A percentile compares a stretch with the other conserved stretches of the same genome.
These are phyloP conservation scores for Smittia sp. DNA, from an alignment of 2,888 invertebrate genomes.

Conservation along the genomic window DNA sequence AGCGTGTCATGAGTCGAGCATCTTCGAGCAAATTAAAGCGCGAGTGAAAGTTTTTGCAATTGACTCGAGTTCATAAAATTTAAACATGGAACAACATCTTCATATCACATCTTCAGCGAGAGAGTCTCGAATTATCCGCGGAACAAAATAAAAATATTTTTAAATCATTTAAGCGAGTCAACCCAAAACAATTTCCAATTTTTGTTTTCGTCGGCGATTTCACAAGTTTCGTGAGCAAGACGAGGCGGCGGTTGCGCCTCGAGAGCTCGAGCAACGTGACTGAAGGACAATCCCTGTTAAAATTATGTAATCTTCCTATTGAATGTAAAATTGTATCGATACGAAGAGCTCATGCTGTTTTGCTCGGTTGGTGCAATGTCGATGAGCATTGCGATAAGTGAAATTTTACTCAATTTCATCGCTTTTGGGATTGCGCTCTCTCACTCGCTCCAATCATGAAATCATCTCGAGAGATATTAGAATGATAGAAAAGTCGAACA, in stretches of 20 bases:
- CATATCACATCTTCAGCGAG: conserved; percentile 1
- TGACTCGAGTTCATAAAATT: conserved; percentile 31
- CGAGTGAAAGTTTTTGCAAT: conserved; percentile 37
- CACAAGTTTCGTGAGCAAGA: neutral
- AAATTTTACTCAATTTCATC: conserved; percentile 12
- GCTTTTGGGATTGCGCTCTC: neutral
- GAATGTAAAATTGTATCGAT: conserved; percentile 31
- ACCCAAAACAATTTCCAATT: neutral
- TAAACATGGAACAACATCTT: conserved; percentile 27
- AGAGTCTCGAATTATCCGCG: neutral
- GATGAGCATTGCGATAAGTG: conserved; percentile 28
- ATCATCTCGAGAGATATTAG: conserved; percentile 29
- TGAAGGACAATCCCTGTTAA: conserved; percentile 8
- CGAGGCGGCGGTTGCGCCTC: neutral
- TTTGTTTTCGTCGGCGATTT: neutral
- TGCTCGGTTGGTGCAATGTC: conserved; percentile 23
- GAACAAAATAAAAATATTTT: neutral
- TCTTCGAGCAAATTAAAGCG: conserved; percentile 14
- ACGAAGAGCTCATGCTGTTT: conserved; percentile 17
- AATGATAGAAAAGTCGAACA: conserved; percentile 15
- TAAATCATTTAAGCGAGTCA: neutral
- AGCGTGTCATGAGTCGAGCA: conserved; percentile 38
- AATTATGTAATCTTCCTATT: conserved; percentile 3
- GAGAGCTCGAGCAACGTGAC: neutral
- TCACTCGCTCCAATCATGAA: conserved; percentile 14